These are phyloP conservation scores for Mus pahari DNA, from an alignment of 2,113 vertebrate species.

Conservation along the genomic window DNA sequence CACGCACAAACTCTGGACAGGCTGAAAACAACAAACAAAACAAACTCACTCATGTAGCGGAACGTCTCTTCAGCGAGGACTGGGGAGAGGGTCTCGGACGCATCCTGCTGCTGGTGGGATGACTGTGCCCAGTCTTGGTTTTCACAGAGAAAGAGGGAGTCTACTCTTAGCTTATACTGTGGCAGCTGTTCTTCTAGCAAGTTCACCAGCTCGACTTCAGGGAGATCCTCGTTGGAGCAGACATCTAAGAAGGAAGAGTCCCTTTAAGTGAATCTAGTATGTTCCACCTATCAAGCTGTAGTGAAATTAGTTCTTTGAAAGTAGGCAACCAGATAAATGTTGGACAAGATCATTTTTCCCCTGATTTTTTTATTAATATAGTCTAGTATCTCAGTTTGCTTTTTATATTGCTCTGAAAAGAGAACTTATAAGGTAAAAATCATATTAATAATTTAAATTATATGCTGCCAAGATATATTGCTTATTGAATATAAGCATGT, in stretches of 20 bases:
- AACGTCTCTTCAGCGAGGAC: constrained; percentile 92
- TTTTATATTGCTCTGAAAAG: constrained; percentile 47
- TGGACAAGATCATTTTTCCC: constrained; percentile 8
- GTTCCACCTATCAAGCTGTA: neutral
- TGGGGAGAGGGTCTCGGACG: constrained; percentile 86
- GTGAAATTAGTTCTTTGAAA: constrained; percentile 3
- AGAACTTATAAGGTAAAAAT: constrained; percentile 53
- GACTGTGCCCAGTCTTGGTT: constrained; percentile 92
- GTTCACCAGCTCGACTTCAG: constrained; percentile 88
- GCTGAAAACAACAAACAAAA: neutral
- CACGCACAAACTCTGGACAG: neutral
- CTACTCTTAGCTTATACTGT: constrained; percentile 88
- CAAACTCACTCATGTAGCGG: constrained; percentile 95
- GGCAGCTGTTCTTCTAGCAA: constrained; percentile 90
- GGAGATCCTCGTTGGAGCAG: constrained; percentile 87
- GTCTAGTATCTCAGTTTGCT: neutral
- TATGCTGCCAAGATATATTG: neutral
- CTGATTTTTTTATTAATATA: constrained; percentile 38
- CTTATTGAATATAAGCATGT: constrained; percentile 15
- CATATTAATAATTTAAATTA: constrained; percentile 24
- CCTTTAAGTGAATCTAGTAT: constrained; percentile 38
- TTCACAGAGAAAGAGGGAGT: constrained; percentile 94
- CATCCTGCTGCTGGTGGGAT: constrained; percentile 83
- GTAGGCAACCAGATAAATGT: constrained; percentile 10
- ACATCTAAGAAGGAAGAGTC: constrained; percentile 86